phyloP scores from a whole-genome alignment of 2,797 vertebrate species.

The Lutjanus campechanus region DNA sequence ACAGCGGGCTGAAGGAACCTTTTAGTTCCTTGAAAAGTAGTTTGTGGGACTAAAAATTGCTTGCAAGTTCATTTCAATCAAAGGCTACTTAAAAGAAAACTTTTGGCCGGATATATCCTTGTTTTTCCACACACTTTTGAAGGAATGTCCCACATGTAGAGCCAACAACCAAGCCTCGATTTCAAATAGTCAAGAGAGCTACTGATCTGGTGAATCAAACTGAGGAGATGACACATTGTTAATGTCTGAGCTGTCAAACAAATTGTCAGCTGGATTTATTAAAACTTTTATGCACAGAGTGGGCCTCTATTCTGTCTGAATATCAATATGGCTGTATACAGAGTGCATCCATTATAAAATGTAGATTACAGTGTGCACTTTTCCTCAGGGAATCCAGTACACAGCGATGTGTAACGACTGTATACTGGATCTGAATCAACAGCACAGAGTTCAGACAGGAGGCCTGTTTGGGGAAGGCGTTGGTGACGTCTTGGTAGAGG shows the following conservation, averaged over 20 bases:
- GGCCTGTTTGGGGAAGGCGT: slow-evolving; percentile 10
- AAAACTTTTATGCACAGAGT: neutral
- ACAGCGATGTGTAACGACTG: slow-evolving; percentile 24
- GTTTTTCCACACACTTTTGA: slow-evolving; percentile 25
- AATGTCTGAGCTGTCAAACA: slow-evolving; percentile 12
- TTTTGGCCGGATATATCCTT: neutral
- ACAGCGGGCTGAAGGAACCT: too few species aligned
- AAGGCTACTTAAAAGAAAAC: neutral
- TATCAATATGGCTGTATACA: slow-evolving; percentile 29
- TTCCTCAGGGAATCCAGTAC: slow-evolving; percentile 13
- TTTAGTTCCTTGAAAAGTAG: too few species aligned
- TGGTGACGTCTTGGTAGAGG: slow-evolving; percentile 31
- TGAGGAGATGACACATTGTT: neutral
- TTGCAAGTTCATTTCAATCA: neutral
- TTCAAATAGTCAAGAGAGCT: slow-evolving; percentile 2
- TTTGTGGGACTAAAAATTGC: too few species aligned
- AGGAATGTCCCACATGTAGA: neutral
- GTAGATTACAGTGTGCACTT: slow-evolving; percentile 10
- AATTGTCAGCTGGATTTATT: slow-evolving; percentile 30
- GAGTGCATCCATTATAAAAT: slow-evolving; percentile 1
- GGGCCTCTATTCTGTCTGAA: slow-evolving; percentile 5
- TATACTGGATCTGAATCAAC: slow-evolving; percentile 36
- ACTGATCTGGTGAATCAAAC: neutral
- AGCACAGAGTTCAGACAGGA: slow-evolving; percentile 31
- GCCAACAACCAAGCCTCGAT: slow-evolving; percentile 4